These are phyloP conservation scores for Gallinago stenura DNA, from an alignment of 2,797 vertebrate genomes.

Conservation along the genomic window DNA sequence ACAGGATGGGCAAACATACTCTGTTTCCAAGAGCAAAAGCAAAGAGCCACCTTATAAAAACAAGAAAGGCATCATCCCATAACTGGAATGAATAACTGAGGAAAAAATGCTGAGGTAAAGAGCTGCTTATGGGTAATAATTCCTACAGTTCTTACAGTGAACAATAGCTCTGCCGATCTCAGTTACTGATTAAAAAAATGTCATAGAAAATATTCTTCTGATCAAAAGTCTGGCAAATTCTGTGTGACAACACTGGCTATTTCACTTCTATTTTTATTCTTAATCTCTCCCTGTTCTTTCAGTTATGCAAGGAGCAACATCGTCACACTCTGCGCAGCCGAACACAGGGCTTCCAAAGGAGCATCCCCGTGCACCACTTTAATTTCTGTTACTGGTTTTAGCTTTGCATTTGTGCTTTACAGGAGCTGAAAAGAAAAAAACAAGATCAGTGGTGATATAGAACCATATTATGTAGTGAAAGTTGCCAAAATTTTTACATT, in stretches of 20 bases:
- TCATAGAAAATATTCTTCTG: neutral
- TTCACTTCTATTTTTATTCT: constrained; percentile 13
- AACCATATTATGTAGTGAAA: neutral
- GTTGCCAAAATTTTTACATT: neutral
- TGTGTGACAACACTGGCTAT: constrained; percentile 45
- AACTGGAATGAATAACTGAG: neutral
- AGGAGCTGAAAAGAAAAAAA: neutral
- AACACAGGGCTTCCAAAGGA: neutral
- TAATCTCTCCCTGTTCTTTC: neutral
- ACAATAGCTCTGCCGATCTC: neutral
- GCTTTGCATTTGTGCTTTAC: neutral
- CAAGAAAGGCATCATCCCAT: neutral
- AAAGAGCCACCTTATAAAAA: neutral
- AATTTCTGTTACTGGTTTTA: neutral
- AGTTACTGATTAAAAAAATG: neutral
- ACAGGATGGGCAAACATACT: neutral
- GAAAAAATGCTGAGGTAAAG: neutral
- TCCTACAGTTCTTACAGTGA: neutral
- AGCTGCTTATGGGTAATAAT: neutral
- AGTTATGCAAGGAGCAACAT: neutral
- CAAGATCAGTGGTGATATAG: neutral
- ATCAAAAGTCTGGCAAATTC: constrained; percentile 55
- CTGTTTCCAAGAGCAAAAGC: neutral
- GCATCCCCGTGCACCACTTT: neutral
- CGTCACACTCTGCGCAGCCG: neutral